Base-by-base conservation (phyloP, 2,113 vertebrate species). In the Zosterops lateralis region DNA sequence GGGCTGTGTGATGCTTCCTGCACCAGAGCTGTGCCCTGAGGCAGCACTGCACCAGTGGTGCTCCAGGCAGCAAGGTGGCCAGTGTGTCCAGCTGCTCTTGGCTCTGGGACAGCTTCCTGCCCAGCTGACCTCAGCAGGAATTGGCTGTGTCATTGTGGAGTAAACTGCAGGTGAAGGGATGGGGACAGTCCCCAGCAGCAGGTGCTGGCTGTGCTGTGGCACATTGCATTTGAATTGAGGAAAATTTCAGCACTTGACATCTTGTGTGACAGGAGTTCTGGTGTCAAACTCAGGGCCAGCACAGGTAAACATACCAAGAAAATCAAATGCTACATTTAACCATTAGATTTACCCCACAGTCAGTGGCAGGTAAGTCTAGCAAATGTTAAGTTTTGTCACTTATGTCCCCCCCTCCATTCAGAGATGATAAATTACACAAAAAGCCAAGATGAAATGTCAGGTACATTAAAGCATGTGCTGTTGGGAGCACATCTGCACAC, bases 401-500 rank as follows among this genome's bases (percentile, higher is more conserved):
- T 3, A 8, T 2, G 14, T 88, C 32, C 14, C 24, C 51, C 75
- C 18, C 7, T 53, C 21, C 10, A 5, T 12, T 71, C 12, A 16
- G 54, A 54, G 31, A 24, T 3, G 20, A 31, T 12, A 24, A 84
- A 67, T 42, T 2, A 13, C 8, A 64, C 0, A 0, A 64, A 67
- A 60, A 71, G 44, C 74, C 56, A 25, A 0, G 4, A 34, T 19
- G 31, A 36, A 77, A 38, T 25, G 6, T 19, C 28, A 45, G 32
- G 44, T 26, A 29, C 0, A 0, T 45, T 18, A 74, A 53, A 2
- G 3, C 1, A 0, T 2, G 60, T 15, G 4, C 36, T 47, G 34
- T 51, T 47, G 68, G 20, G 29, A 38, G 66, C 29, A 58, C 81
- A 71, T 31, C 83, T 93, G 88, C 34, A 45, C 3, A 57, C 44